phyloP scores from a whole-genome alignment of 2,113 vertebrate species.

The Scophthalmus maximus region DNA sequence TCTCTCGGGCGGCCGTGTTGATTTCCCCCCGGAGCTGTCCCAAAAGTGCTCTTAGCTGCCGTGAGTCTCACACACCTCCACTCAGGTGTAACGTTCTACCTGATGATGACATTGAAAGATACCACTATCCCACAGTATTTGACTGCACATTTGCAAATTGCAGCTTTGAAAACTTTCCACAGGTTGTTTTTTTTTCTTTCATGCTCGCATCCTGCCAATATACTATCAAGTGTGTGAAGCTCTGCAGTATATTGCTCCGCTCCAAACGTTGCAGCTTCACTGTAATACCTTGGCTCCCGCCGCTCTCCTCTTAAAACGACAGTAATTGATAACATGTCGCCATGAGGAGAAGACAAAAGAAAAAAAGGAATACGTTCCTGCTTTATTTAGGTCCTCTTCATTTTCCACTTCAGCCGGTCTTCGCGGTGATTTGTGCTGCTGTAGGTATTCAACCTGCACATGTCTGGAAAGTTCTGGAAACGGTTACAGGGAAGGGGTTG shows the following conservation, averaged over 20 bases:
- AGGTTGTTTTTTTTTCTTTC: too few relatives aligned
- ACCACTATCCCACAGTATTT: conserved; percentile 9
- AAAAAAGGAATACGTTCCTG: conserved; percentile 32
- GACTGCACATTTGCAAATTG: background rate
- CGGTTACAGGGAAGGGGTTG: conserved; percentile 30
- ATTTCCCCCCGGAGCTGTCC: conserved; percentile 55
- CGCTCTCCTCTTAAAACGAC: conserved; percentile 41
- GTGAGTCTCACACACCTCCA: conserved; percentile 26
- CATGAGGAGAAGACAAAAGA: background rate
- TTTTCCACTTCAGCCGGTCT: conserved; percentile 56
- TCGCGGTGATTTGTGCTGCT: conserved; percentile 56
- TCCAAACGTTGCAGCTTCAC: conserved; percentile 47
- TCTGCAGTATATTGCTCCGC: conserved; percentile 16
- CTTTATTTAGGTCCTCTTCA: conserved; percentile 43
- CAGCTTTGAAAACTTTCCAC: too few relatives aligned
- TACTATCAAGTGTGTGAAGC: conserved; percentile 35
- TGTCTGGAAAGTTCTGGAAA: conserved; percentile 62
- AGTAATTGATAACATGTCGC: conserved; percentile 49
- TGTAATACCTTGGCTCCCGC: conserved; percentile 37
- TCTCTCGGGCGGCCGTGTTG: conserved; percentile 59
- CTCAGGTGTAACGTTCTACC: conserved; percentile 30
- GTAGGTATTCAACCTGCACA: conserved; percentile 39
- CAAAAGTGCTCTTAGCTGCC: conserved; percentile 36
- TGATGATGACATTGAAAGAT: conserved; percentile 19
- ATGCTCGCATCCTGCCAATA: conserved; percentile 29